phyloP scores from a whole-genome alignment of 92 coral and sea anemone genomes.

The Zoanthus gigantus region DNA sequence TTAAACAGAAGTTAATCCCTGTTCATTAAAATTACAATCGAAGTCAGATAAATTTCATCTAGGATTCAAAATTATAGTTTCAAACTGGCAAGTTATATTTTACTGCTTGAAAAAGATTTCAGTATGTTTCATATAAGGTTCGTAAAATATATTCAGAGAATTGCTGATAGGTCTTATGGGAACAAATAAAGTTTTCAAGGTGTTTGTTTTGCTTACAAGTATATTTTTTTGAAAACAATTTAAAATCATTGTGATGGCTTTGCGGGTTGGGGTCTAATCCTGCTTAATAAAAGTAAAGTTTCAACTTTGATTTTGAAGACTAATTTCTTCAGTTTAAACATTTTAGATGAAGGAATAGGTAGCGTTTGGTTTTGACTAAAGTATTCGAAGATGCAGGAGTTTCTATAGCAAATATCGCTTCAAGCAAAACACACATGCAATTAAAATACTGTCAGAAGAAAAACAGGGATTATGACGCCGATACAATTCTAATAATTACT shows the following conservation, averaged over 20 bases:
- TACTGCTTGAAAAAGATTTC: background rate
- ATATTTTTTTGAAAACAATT: too few relatives aligned
- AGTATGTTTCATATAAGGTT: background rate
- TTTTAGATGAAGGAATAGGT: background rate
- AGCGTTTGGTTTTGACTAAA: background rate
- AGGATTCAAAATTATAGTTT: background rate
- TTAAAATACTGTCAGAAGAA: background rate
- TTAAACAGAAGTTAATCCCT: background rate
- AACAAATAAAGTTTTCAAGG: background rate
- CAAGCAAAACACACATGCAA: background rate
- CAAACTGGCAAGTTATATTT: background rate
- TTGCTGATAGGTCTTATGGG: background rate
- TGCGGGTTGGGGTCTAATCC: too few relatives aligned
- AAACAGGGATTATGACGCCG: constrained; percentile 2
- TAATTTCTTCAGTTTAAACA: background rate
- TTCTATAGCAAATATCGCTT: constrained; percentile 15
- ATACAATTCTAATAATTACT: background rate
- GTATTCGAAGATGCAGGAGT: background rate
- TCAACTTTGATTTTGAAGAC: too few relatives aligned
- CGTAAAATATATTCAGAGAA: background rate
- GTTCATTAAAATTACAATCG: background rate
- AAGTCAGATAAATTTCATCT: background rate
- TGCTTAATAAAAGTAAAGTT: too few relatives aligned
- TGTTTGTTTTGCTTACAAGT: too few relatives aligned
- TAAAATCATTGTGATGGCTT: background rate